A percentile compares a stretch with the other conserved stretches of the same genome.
Evolutionary conservation across 2,113 vertebrate genomes (phyloP).

Genomic region (Psammodynastes pulverulentus): DNA sequence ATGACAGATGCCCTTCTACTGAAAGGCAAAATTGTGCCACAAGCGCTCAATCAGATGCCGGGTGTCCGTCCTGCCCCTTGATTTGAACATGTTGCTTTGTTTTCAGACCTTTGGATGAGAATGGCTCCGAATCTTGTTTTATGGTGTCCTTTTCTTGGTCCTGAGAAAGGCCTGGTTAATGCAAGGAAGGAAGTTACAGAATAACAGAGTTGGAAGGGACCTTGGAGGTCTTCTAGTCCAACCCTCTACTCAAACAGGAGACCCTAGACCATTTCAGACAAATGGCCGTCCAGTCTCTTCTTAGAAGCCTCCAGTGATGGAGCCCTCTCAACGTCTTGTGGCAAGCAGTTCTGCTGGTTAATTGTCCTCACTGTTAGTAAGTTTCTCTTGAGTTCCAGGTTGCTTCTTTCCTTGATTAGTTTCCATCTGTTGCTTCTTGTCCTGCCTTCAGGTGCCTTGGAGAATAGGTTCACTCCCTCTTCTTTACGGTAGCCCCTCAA

Average conservation of each 20-base stretch:
- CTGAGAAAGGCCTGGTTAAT: background rate
- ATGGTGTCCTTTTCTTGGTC: background rate
- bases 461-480: too few species aligned
- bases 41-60: too few species aligned
- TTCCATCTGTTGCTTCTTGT: background rate
- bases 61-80: background rate
- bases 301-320: background rate
- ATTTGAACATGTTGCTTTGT: background rate
- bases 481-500: background rate
- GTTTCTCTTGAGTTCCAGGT: background rate
- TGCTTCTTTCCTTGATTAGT: background rate
- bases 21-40: background rate
- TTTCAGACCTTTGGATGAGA: background rate
- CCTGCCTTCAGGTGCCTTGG: too few species aligned
- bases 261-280: background rate
- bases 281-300: background rate
- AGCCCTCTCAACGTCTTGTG: background rate
- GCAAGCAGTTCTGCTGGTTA: rapidly evolving
- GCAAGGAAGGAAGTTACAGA: background rate
- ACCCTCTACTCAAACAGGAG: background rate
- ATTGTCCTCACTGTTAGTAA: background rate
- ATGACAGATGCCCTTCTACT: background rate
- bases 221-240: background rate
- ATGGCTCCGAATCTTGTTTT: background rate
- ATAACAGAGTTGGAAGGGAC: background rate